A percentile compares a stretch with the other conserved stretches of the same genome.
Conservation (phyloP, 2,797 vertebrate genomes). For the Labroides dimidiatus region DNA sequence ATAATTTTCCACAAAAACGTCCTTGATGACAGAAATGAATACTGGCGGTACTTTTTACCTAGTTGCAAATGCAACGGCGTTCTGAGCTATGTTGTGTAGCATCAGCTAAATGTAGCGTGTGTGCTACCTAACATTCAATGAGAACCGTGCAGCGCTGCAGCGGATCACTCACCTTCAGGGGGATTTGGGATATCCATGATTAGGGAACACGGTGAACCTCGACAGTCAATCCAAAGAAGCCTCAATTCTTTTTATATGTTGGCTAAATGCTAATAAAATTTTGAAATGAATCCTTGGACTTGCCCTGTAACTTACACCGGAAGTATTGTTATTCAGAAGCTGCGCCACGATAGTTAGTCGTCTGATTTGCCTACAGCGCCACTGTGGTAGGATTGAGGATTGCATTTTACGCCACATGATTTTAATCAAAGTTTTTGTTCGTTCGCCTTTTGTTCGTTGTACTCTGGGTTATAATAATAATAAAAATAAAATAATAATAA, state of each 20-base stretch:
- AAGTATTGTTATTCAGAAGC: conserved; percentile 24
- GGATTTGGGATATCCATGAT: conserved; percentile 79
- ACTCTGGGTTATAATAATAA: no score
- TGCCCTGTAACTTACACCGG: conserved; percentile 28
- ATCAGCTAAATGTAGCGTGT: conserved; percentile 27
- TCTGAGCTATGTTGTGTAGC: not conserved
- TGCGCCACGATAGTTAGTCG: not conserved
- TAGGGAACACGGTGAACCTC: not conserved
- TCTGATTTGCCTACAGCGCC: conserved; percentile 24
- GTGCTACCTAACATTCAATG: conserved; percentile 26
- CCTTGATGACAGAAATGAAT: rapidly evolving
- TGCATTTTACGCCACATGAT: not conserved
- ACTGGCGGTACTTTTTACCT: not conserved
- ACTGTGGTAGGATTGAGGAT: not conserved
- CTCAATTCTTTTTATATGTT: not conserved
- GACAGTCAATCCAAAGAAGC: not conserved
- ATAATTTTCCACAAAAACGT: not conserved
- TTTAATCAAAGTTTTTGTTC: no score
- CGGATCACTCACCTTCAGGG: conserved; percentile 78
- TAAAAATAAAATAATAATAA: no score
- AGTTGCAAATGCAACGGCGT: not conserved
- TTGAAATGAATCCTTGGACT: conserved; percentile 9
- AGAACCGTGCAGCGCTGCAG: not conserved
- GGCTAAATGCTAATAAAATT: not conserved
- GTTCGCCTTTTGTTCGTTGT: no score